Evolutionary conservation across 2,113 vertebrate species (phyloP).

Genomic region (Hippocampus comes): DNA sequence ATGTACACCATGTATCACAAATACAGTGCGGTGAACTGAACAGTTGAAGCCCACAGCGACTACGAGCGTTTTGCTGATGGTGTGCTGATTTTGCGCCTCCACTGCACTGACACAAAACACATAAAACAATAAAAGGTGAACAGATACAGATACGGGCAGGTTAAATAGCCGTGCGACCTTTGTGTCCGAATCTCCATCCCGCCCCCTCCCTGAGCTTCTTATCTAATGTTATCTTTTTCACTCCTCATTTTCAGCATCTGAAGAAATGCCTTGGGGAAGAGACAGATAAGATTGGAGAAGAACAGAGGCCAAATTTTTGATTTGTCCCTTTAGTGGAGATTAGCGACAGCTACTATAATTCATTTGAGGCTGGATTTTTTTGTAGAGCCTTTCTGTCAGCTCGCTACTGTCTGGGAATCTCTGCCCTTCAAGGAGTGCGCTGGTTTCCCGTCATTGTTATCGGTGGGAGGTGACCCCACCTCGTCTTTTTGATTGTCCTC

Average conservation of each 20-base stretch:
- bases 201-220: background rate
- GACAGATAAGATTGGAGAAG: constrained; percentile 8
- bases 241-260: background rate
- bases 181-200: background rate
- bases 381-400: constrained; percentile 16
- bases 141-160: background rate
- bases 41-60: background rate
- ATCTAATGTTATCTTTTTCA: background rate
- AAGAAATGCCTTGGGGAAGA: constrained; percentile 8
- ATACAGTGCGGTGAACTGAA: background rate
- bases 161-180: constrained; percentile 2
- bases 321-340: constrained; percentile 18
- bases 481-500: constrained; percentile 19
- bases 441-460: constrained; percentile 71
- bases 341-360: constrained; percentile 21
- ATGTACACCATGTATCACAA: background rate
- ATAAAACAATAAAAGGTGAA: background rate
- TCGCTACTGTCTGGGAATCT: constrained; percentile 36
- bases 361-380: constrained; percentile 28
- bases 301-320: constrained; percentile 4
- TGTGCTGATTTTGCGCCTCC: background rate
- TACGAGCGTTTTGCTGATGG: background rate
- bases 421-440: constrained; percentile 33
- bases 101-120: background rate
- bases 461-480: constrained; percentile 30